A percentile compares a stretch with the other conserved stretches of the same genome.
These are phyloP conservation scores for Thunnus albacares DNA, from an alignment of 2,797 vertebrate genomes.

Conservation along the genomic window DNA sequence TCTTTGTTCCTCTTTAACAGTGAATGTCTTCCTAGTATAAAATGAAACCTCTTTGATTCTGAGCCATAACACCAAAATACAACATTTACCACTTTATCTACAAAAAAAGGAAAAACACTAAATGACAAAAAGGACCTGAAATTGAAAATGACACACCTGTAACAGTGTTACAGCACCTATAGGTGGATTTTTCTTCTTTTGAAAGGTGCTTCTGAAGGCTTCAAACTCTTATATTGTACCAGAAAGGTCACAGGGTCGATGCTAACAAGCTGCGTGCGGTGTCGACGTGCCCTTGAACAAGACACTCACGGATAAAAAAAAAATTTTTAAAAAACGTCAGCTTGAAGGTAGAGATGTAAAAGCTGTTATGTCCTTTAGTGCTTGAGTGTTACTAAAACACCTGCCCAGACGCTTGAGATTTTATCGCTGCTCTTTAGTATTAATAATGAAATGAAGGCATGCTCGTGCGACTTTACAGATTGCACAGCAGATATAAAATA, in stretches of 20 bases:
- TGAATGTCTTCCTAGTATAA: neutral
- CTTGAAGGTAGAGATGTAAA: constrained; percentile 17
- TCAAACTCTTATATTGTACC: neutral
- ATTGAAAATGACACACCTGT: neutral
- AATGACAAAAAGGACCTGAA: neutral
- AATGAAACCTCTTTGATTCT: neutral
- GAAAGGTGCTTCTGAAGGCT: constrained; percentile 48
- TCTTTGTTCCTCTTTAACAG: neutral
- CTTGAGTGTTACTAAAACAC: constrained; percentile 43
- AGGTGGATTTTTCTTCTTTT: neutral
- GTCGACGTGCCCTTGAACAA: constrained; percentile 40
- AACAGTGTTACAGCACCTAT: neutral
- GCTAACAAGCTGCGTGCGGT: constrained; percentile 1
- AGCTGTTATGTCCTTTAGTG: constrained; percentile 39
- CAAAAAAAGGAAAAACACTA: neutral
- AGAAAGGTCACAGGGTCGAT: constrained; percentile 46
- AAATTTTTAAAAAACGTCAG: neutral
- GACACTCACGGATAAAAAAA: constrained; percentile 9
- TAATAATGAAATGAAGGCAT: constrained; percentile 90
- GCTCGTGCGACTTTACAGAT: constrained; percentile 77
- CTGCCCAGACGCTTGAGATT: constrained; percentile 70
- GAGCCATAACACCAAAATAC: neutral
- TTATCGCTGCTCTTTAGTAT: constrained; percentile 80
- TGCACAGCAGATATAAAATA: constrained; percentile 60
- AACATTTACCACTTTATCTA: neutral